Evolutionary conservation across 2,113 vertebrate species (phyloP).

Genomic region (Lanius collurio): DNA sequence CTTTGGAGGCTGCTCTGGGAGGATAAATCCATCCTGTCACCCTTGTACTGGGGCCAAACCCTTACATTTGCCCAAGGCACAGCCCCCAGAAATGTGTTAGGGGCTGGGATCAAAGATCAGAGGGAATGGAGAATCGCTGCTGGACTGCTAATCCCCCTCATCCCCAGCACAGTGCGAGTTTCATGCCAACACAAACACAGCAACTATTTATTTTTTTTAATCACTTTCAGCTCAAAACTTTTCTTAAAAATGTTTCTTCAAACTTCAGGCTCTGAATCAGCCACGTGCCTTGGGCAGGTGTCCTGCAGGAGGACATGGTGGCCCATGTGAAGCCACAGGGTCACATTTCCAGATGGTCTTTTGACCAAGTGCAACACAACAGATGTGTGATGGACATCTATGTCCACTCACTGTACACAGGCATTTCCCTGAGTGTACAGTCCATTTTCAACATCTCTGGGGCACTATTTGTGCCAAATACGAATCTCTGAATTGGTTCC

Average conservation of each 20-base stretch:
- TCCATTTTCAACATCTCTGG: background rate
- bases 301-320: background rate
- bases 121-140: background rate
- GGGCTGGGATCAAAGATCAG: background rate
- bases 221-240: background rate
- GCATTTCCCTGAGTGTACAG: background rate
- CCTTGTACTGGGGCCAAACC: background rate
- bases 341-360: background rate
- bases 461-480: background rate
- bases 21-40: background rate
- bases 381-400: background rate
- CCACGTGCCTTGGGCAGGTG: background rate
- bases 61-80: background rate
- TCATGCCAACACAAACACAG: background rate
- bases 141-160: background rate
- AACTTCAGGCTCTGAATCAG: background rate
- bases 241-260: background rate
- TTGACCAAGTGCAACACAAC: background rate
- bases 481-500: background rate
- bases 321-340: fast-evolving
- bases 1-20: background rate
- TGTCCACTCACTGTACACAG: background rate
- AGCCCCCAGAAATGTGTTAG: background rate
- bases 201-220: background rate
- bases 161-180: background rate